Evolutionary conservation across 2,113 vertebrate genomes (phyloP).

Genomic region (Oreochromis spilurus): DNA sequence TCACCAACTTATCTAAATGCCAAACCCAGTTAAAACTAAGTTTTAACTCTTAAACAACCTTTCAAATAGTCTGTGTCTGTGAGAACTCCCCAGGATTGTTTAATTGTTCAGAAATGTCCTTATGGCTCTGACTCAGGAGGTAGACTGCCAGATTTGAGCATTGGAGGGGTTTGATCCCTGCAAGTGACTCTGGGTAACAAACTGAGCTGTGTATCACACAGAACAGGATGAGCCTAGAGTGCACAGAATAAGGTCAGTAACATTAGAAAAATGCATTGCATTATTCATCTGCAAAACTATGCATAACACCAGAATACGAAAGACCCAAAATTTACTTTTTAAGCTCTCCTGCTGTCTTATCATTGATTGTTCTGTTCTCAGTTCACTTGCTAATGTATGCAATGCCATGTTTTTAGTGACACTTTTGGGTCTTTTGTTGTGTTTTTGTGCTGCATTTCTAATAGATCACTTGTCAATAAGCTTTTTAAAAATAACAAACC

Average conservation of each 20-base stretch:
- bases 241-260: not conserved
- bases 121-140: not conserved
- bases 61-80: not conserved
- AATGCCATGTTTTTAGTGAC: not conserved
- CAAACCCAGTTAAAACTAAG: not conserved
- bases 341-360: not conserved
- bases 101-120: not conserved
- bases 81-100: not conserved
- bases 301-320: not conserved
- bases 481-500: not conserved
- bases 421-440: not conserved
- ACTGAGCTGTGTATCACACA: not conserved
- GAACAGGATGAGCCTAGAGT: not conserved
- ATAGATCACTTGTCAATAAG: not conserved
- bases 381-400: not conserved
- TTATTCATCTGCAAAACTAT: not conserved
- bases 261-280: not conserved
- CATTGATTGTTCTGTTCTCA: not conserved
- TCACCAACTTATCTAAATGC: not conserved
- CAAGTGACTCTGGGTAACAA: not conserved
- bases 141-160: not conserved
- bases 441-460: not conserved
- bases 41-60: not conserved
- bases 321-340: not conserved
- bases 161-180: not conserved